Evolutionary conservation across 2,797 vertebrate genomes (phyloP), one percentile per base, ranked within the genome.

Genomic region (Mionectes olivaceus): DNA sequence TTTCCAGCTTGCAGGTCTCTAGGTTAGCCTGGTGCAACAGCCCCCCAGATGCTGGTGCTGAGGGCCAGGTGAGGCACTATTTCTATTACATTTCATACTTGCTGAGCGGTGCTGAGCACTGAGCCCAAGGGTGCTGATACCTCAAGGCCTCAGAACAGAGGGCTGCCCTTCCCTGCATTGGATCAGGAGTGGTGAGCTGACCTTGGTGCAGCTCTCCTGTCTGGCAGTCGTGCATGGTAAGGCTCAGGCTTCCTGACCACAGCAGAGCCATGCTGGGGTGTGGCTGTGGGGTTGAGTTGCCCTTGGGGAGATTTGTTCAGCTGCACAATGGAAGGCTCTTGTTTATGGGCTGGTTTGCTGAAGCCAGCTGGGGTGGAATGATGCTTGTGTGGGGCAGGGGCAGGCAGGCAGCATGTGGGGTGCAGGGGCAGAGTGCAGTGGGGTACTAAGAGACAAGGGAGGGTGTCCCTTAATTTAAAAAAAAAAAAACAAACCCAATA

Each of bases 1-100:
- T 84, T 78, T 85, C 79, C 67, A 89, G 89, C 73, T 46, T 47
- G 78, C 41, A 46, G 52, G 64, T 75, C 55, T 82, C 52, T 83
- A 71, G 87, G 53, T 88, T 79, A 80, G 71, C 60, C 64, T 91
- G 79, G 12, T 75, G 65, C 82, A 64, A 10, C 53, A 68, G 74
- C 77, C 81, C 57, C 49, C 28, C 59, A 82, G 59, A 13, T 79
- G 53, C 9, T 87, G 82, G 47, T 70, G 53, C 82, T 75, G 83
- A 88, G 61, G 57, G 80, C 57, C 53, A 30, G 60, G 59, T 64
- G 82, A 83, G 88, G 57, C 55, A 50, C 0, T 1, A 3, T 49
- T 89, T 89, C 76, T 41, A 8, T 65, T 82, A 5, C 10, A 3
- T 89, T 90, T 93, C 46, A 0, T 41, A 17, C 43, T 57, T 41